Base-by-base conservation (phyloP, 53 echinoderm and acorn worm species). In the Antedon mediterranea region DNA sequence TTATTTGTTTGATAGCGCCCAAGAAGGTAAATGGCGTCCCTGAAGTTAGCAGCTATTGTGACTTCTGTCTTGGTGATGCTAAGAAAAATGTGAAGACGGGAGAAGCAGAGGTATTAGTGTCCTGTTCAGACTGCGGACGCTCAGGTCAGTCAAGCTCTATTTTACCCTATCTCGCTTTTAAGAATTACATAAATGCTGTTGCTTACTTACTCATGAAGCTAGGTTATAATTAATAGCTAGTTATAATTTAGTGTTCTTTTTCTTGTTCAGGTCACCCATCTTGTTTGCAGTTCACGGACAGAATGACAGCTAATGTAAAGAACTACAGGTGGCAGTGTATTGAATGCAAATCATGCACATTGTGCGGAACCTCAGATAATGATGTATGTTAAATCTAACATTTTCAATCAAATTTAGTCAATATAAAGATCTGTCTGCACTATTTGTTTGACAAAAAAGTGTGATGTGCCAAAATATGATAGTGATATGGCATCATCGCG, bases 311-410 rank as follows among this genome's bases (percentile, higher is more conserved):
- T 43, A 98, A 98, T 81, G 98, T 98, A 72, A 98, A 93, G 86
- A 90, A 90, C 79, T 98, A 98, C 73, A 82, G 90, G 32, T 98
- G 98, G 98, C 98, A 98, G 81, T 98, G 98, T 75, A 98, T 98
- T 83, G 98, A 98, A 81, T 98, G 98, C 88, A 98, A 98, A 83
- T 98, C 98, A n/a, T 98, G 98, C 76, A 88, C 88, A 72, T 84
- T 98, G 33, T 98, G 98, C 78, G 98, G 98, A 32, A 98, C 98
- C 29, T 98, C 98, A 34, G 98, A 98, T 73, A 98, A 98, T 93
- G 98, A 98, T 86, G 98, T 98, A 85, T 90, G 98, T 98, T 18
- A 31, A 26, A n/a, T n/a, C n/a, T 57, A 57, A 57, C 23, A 37
- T 11, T 37, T n/a, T n/a, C n/a, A n/a, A n/a, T n/a, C n/a, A n/a